Base-by-base conservation (phyloP, 2,888 invertebrate genomes). In the Itoplectis maculator region DNA sequence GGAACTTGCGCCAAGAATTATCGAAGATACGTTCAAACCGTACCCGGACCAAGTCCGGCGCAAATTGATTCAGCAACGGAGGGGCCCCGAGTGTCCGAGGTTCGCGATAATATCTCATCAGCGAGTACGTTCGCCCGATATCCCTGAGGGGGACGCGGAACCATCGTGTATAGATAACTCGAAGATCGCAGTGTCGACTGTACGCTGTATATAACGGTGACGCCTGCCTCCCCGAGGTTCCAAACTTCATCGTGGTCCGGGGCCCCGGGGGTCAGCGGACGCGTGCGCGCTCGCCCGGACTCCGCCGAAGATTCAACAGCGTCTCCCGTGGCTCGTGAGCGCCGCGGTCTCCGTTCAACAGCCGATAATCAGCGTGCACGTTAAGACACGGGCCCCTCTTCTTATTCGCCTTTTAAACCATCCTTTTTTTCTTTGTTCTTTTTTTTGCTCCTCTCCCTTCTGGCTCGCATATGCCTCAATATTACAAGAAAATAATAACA, bases 1-100 rank as follows among this genome's bases (percentile, higher is more conserved):
- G 45, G n/a, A n/a, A 13, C 6, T 42, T 69, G 20, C 23, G 37
- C 70, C 40, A 49, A 59, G 47, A 69, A 66, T 59, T 18, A 66
- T 68, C 9, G 15, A 70, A 68, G 47, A 70, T 70, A 49, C 40
- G 47, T 23, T 42, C 13, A 40, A 18, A 69, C 11, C 20, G 59
- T 29, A 29, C 47, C 61, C 61, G 15, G 20, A 49, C 59, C 66
- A 68, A 73, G 61, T 72, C 47, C 73, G 51, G 76, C 68, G 79
- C 79, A 79, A 82, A 82, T 82, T 82, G 82, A 82, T 79, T 82
- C 73, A 54, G 69, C 70, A 79, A 40, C 40, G 37, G 20, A 61
- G 18, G 23, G n/a, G n/a, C n/a, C 68, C 23, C 68, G 56, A 66
- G 7, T 59, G 59, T 8, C 40, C 59, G 68, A 29, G 42, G 79